Evolutionary conservation across 2,113 vertebrate genomes (phyloP), one percentile per base, ranked within the genome.

Genomic region (Syngnathus scovelli): DNA sequence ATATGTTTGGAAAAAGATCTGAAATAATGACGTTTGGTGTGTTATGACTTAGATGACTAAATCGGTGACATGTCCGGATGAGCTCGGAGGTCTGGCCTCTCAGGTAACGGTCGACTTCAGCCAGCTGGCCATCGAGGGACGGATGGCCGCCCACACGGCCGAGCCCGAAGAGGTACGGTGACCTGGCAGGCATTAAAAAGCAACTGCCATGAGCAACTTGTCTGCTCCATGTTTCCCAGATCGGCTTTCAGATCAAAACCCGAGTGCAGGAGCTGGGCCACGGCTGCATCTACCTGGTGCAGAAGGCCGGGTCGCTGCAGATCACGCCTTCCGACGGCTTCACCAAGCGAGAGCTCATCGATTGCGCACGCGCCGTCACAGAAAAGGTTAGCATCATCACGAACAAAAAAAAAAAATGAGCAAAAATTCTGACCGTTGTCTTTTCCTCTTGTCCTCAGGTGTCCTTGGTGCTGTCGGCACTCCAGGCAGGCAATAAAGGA

Each of bases 41-140:
- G 74, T 76, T 19, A 66, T 64, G 41, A 23, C 13, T 69, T 91
- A 99, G 98, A 98, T 99, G 95, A 96, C 96, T 70, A 99, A 98
- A 91, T 98, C 98, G 23, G 95, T 98, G 91, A 98, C 96, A 58
- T 95, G 94, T 90, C 96, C 95, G 1, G 96, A 99, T 61, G 98
- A 99, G 80, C 80, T 99, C 87, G 98, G 98, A 71, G 93, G 92
- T 68, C 91, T 99, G 78, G 97, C 98, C 59, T 98, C 95, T 78
- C 98, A 98, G 89, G 96, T 99, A 92, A 99, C 95, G 21, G 93
- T 83, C 82, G 98, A 99, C 91, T 99, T 98, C 87, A 92, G 95
- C 88, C 96, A 99, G 86, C 90, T 99, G 88, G 94, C 98, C 39
- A 90, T 94, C 33, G 95, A 99, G 89, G 95, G 98, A 61, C 93